phyloP scores from a whole-genome alignment of 1,140 invertebrate genomes.

The Rhynchophorus ferrugineus region DNA sequence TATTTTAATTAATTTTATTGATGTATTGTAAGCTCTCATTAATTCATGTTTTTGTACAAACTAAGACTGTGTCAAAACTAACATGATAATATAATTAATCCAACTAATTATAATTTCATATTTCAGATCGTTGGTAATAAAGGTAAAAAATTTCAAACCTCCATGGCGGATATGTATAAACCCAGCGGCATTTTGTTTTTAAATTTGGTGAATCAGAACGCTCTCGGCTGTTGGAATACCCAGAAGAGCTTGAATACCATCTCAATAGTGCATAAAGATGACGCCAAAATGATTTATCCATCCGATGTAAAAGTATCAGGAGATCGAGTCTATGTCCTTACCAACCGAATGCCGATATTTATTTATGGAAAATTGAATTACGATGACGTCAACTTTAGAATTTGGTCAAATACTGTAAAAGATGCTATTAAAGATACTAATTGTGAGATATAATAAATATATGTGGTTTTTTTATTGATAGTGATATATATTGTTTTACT shows the following conservation, averaged over 20 bases:
- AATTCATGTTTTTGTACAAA: too few species aligned
- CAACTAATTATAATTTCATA: too few species aligned
- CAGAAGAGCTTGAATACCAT: conserved; percentile 50
- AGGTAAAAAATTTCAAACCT: conserved; percentile 51
- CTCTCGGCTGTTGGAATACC: conserved; percentile 63
- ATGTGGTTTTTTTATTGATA: too few species aligned
- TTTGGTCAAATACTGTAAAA: conserved; percentile 41
- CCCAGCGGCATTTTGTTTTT: conserved; percentile 52
- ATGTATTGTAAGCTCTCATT: too few species aligned
- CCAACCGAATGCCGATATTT: conserved; percentile 52
- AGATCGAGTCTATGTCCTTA: conserved; percentile 51
- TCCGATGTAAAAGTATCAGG: conserved; percentile 42
- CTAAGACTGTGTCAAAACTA: too few species aligned
- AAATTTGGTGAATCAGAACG: conserved; percentile 56
- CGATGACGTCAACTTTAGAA: conserved; percentile 50
- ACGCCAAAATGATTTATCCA: conserved; percentile 57
- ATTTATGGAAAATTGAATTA: conserved; percentile 50
- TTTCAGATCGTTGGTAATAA: conserved; percentile 51
- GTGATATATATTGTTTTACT: too few species aligned
- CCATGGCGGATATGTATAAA: conserved; percentile 52
- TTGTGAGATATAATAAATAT: conserved; percentile 27
- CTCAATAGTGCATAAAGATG: conserved; percentile 51
- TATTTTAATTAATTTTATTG: too few species aligned
- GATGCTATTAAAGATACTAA: conserved; percentile 30
- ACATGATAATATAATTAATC: too few species aligned